Evolutionary conservation across 2,797 vertebrate genomes (phyloP), one percentile per base, ranked within the genome.

Genomic region (Lophotriccus pileatus): DNA sequence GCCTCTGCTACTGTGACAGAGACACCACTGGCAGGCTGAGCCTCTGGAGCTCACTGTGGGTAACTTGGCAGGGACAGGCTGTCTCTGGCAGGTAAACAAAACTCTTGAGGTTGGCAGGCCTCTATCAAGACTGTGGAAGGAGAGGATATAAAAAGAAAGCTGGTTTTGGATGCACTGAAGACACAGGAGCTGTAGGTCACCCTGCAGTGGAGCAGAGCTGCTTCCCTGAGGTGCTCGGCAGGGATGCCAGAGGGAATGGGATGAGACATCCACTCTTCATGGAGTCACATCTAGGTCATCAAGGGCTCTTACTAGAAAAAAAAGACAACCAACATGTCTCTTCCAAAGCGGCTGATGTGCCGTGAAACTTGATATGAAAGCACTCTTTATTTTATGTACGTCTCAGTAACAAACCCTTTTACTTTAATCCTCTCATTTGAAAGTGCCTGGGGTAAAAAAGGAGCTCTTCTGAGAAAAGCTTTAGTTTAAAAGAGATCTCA

Each of bases 151-250:
- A 80, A 87, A 67, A 66, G 67, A 39, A 6, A 34, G 30, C 43
- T 63, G 79, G 0, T 44, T 95, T 52, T 1, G 6, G 56, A 63
- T 37, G 10, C 55, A 32, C 9, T 2, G 17, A 52, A 83, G 82
- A 12, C 50, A 43, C 3, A 1, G 34, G 5, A 87, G 32, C 20
- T 11, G 13, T 21, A 0, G 1, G 62, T 64, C 14, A 11, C 46
- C 22, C 5, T 2, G n/a, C 0, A 0, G 4, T 16, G 56, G 3
- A 0, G 49, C 34, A 80, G 21, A 36, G 80, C 50, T 62, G 46
- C 62, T 78, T 23, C 37, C 36, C 46, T 0, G 0, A 32, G 60
- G 72, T 1, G 2, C 28, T 28, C n/a, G 55, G n/a, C 67, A 58
- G 53, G 41, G n/a, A 59, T 1, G 15, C 12, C 2, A 9, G 69